Conservation (phyloP, 2,797 vertebrate genomes). For the Pipistrellus pygmaeus region DNA sequence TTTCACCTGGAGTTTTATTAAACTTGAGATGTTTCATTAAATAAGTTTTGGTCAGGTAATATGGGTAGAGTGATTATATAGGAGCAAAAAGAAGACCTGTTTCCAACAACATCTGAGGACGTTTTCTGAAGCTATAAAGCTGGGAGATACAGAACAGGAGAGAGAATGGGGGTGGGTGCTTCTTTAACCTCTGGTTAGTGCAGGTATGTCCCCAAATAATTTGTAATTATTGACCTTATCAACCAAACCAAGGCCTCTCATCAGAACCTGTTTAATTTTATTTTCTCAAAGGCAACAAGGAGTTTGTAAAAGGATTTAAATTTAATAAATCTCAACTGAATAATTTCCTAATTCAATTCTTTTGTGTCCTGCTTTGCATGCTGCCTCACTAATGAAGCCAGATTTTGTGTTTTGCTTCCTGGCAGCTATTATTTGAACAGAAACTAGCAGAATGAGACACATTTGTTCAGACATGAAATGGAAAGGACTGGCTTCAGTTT, state of each 20-base stretch:
- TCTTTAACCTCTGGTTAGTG: slow-evolving; percentile 26
- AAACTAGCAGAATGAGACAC: slow-evolving; percentile 50
- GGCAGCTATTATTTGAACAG: slow-evolving; percentile 52
- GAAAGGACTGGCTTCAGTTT: slow-evolving; percentile 37
- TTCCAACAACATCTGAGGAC: slow-evolving; percentile 45
- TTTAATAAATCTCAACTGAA: slow-evolving; percentile 60
- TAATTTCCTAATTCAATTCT: slow-evolving; percentile 65
- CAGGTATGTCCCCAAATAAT: slow-evolving; percentile 17
- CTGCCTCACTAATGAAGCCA: slow-evolving; percentile 58
- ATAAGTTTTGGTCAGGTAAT: slow-evolving; percentile 13
- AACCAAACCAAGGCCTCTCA: slow-evolving; percentile 25
- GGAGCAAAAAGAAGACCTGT: neutral
- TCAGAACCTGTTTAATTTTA: slow-evolving; percentile 48
- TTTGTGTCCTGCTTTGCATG: slow-evolving; percentile 58
- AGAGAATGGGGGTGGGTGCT: neutral
- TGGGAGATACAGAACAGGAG: neutral
- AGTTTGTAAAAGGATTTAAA: slow-evolving; percentile 58
- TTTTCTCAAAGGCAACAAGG: slow-evolving; percentile 44
- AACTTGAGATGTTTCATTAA: slow-evolving; percentile 62
- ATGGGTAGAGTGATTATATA: neutral
- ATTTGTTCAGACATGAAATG: slow-evolving; percentile 54
- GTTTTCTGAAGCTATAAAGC: slow-evolving; percentile 12
- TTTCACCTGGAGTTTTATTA: slow-evolving; percentile 55
- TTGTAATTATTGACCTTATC: slow-evolving; percentile 42
- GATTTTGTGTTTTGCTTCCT: slow-evolving; percentile 68